Conservation (phyloP, 1,140 invertebrate genomes). For the Psix sp. region DNA sequence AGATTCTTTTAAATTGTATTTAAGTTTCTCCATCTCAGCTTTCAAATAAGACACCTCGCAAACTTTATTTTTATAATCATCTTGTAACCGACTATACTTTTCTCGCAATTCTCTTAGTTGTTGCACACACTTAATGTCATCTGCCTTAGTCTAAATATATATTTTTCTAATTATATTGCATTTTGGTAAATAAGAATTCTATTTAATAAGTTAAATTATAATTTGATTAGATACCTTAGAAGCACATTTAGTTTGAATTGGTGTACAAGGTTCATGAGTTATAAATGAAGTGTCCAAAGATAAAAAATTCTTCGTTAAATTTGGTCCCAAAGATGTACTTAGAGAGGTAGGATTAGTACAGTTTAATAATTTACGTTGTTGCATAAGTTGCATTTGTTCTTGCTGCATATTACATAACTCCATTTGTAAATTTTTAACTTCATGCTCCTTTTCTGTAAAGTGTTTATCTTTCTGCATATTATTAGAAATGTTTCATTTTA, state of each 20-base stretch:
- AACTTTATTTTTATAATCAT: constrained; percentile 79
- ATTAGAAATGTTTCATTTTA: not conserved
- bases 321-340: constrained; percentile 56
- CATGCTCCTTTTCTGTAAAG: constrained; percentile 78
- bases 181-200: too few species aligned
- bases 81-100: constrained; percentile 78
- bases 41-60: constrained; percentile 78
- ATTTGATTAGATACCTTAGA: too few species aligned
- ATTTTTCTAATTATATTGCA: not conserved
- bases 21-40: constrained; percentile 76
- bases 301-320: not conserved
- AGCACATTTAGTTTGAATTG: too few species aligned
- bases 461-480: not conserved
- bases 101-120: constrained; percentile 76
- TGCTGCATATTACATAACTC: constrained; percentile 79
- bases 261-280: not conserved
- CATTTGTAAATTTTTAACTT: constrained; percentile 80
- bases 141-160: not conserved
- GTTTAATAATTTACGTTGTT: constrained; percentile 75
- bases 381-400: constrained; percentile 78
- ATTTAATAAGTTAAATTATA: too few species aligned
- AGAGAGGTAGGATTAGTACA: constrained; percentile 66
- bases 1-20: constrained; percentile 74
- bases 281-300: not conserved
- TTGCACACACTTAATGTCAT: constrained; percentile 44